Evolutionary conservation across 92 coral and sea anemone species (phyloP).

Genomic region (Galaxea fascicularis): DNA sequence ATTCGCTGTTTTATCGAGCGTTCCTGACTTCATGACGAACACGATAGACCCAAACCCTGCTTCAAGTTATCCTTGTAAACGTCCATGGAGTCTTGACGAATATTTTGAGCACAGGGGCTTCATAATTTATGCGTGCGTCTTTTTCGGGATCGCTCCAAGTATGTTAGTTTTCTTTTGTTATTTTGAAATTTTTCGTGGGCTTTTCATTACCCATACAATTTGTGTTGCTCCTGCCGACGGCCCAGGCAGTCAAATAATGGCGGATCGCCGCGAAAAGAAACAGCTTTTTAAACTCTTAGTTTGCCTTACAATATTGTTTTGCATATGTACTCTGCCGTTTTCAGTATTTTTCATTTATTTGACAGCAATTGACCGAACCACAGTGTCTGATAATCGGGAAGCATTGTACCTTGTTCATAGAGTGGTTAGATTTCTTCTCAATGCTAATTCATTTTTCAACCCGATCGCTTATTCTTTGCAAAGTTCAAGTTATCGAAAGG

Average conservation of each 20-base stretch:
- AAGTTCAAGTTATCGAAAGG: conserved; percentile 53
- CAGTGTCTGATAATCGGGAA: not conserved
- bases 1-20: not conserved
- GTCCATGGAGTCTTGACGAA: conserved; percentile 31
- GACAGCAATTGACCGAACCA: not conserved
- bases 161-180: conserved; percentile 39
- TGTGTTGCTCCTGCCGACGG: not conserved
- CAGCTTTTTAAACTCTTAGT: conserved; percentile 46
- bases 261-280: conserved; percentile 33
- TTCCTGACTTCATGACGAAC: conserved; percentile 30
- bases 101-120: conserved; percentile 19
- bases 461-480: conserved; percentile 60
- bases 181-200: conserved; percentile 41
- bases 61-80: conserved; percentile 23
- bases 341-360: conserved; percentile 42
- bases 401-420: conserved; percentile 14
- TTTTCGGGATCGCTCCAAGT: conserved; percentile 37
- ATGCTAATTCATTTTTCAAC: conserved; percentile 42
- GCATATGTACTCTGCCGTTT: conserved; percentile 46
- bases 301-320: conserved; percentile 40
- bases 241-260: not conserved
- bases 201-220: conserved; percentile 47
- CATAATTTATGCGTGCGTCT: conserved; percentile 28
- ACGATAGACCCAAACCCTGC: not conserved
- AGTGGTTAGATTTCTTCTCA: conserved; percentile 43